These are phyloP conservation scores for Lasiurus borealis DNA, from an alignment of 2,113 vertebrate species.

Conservation along the genomic window DNA sequence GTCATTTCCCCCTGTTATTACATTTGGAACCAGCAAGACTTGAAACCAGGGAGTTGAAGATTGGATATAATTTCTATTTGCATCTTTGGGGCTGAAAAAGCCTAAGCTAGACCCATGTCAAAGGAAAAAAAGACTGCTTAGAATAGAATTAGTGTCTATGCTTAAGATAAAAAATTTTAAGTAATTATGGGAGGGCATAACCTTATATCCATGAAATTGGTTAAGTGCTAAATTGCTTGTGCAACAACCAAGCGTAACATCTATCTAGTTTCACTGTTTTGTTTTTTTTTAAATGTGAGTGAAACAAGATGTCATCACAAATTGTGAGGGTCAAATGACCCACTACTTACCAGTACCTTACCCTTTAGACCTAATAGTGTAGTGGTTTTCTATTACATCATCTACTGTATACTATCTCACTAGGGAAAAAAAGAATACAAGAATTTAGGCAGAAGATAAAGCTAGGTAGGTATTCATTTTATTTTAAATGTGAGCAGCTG, in stretches of 20 bases:
- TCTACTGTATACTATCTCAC: background rate
- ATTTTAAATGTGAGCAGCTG: conserved; percentile 15
- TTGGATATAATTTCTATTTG: background rate
- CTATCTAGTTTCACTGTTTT: background rate
- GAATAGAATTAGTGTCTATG: background rate
- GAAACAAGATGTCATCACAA: background rate
- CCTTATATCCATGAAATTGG: background rate
- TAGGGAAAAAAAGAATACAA: background rate
- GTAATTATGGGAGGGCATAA: background rate
- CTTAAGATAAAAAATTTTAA: background rate
- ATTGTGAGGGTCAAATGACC: background rate
- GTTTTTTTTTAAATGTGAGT: background rate
- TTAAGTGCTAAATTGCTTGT: background rate
- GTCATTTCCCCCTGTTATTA: background rate
- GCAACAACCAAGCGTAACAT: background rate
- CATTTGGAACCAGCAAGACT: background rate
- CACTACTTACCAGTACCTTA: background rate
- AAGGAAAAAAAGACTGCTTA: background rate
- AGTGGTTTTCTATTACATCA: background rate
- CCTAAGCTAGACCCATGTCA: background rate
- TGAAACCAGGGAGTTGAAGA: background rate
- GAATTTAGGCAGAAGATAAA: conserved; percentile 27
- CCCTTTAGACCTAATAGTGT: background rate
- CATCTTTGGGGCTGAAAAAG: background rate
- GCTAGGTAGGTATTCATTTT: background rate